Conservation (phyloP, 2,113 vertebrate genomes). For the Eclectus roratus region DNA sequence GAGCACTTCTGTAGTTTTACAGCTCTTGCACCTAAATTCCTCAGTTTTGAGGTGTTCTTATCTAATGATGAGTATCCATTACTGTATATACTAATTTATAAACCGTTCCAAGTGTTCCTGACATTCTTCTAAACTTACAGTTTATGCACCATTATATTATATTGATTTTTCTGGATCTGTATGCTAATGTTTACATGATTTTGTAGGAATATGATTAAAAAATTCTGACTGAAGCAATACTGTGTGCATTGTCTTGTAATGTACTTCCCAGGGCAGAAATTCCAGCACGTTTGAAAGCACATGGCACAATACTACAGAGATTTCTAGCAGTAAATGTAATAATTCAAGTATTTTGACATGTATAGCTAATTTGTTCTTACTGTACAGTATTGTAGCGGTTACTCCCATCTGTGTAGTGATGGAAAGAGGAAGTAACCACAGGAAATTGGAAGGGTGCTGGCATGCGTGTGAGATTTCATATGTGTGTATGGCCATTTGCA, state of each 20-base stretch:
- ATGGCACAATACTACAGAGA: background rate
- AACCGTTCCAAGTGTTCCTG: constrained; percentile 20
- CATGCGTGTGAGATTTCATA: background rate
- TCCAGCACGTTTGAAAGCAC: background rate
- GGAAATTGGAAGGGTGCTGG: background rate
- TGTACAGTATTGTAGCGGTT: background rate
- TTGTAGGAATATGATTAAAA: constrained; percentile 67
- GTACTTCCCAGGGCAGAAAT: background rate
- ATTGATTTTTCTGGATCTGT: constrained; percentile 45
- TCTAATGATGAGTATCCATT: background rate
- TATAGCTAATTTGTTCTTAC: background rate
- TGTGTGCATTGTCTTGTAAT: background rate
- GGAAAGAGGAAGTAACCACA: background rate
- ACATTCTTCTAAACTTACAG: constrained; percentile 30
- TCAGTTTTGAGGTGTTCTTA: constrained; percentile 35
- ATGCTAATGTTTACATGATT: constrained; percentile 66
- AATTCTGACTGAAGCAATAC: constrained; percentile 2
- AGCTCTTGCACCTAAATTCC: constrained; percentile 24
- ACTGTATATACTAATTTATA: constrained; percentile 52
- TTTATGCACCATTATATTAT: constrained; percentile 53
- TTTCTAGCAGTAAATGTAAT: background rate
- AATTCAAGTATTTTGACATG: background rate
- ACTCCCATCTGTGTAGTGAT: background rate
- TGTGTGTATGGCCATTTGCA: fast-evolving
- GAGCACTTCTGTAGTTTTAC: background rate